Evolutionary conservation across 1,140 invertebrate species (phyloP), one percentile per base, ranked within the genome.

Genomic region (Acyrthosiphon pisum): DNA sequence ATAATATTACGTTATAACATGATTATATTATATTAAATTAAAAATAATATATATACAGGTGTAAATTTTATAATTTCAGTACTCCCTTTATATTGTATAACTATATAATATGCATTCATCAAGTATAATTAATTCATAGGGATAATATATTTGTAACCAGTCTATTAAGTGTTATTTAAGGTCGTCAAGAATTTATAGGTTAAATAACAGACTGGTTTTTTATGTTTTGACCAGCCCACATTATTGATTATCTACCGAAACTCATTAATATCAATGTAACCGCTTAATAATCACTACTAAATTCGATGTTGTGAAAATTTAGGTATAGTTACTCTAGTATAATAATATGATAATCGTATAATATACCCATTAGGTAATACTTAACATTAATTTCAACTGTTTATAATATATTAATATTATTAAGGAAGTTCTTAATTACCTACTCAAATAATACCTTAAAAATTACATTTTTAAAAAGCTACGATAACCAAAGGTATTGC

Each of bases 181-280:
- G 89, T 68, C 89, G 20, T 90, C 23, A 7, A 41, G 53, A 68
- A 68, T 46, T 90, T 90, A 90, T 68, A 90, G 89, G 56, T 68
- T 90, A 68, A 41, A 60, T 26, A 60, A n/a, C 56, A 44, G 23
- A 90, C 53, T 30, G 89, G 89, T 68, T 90, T 90, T 90, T 90
- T 68, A 89, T 89, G 50, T 89, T 89, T 89, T 89, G n/a, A 89
- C 86, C 87, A 89, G 50, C 48, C 87, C 48, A 89, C 87, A 53
- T 89, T 41, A 90, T 90, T 68, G 53, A 90, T 90, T 68, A 60
- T 68, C 53, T 22, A 60, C 56, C 53, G 14, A 90, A 90, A 90
- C 37, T 23, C 53, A 90, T 68, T 68, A 60, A 44, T 68, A 90
- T 90, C 89, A 68, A 68, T 90, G 68, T 68, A 89, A 89, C 53